Evolutionary conservation across 2,113 vertebrate species (phyloP).

Genomic region (Pygathrix nemaeus): DNA sequence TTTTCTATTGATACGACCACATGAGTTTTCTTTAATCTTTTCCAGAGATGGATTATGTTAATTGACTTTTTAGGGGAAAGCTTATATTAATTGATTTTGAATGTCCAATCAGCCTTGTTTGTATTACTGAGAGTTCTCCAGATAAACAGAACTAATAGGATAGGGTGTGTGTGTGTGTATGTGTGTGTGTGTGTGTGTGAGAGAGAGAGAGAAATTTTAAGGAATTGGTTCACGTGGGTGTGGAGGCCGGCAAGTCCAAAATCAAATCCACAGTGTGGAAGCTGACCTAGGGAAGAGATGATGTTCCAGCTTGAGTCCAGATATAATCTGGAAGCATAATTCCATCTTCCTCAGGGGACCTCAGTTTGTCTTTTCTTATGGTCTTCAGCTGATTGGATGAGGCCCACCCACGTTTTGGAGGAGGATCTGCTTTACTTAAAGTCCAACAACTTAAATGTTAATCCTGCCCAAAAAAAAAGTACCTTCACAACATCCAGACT

Average conservation of each 20-base stretch:
- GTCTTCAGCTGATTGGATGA: neutral
- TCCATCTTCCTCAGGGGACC: neutral
- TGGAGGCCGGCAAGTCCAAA: neutral
- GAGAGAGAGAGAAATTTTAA: neutral
- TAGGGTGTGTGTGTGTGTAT: neutral
- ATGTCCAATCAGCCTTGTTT: neutral
- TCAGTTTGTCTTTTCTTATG: neutral
- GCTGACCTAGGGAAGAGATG: neutral
- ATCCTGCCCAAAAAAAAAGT: neutral
- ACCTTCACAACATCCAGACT: neutral
- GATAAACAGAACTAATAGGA: neutral
- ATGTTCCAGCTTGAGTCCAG: neutral
- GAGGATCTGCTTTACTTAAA: neutral
- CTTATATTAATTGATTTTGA: neutral
- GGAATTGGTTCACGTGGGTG: neutral
- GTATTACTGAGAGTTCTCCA: neutral
- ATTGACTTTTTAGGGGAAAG: neutral
- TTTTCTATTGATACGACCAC: neutral
- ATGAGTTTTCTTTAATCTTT: neutral
- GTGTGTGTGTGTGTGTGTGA: no score
- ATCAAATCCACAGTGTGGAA: neutral
- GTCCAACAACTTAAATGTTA: neutral
- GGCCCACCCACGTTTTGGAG: neutral
- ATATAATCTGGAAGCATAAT: neutral
- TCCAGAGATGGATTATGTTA: neutral